Conservation (phyloP, 1,140 invertebrate genomes). For the Nephila pilipes region DNA sequence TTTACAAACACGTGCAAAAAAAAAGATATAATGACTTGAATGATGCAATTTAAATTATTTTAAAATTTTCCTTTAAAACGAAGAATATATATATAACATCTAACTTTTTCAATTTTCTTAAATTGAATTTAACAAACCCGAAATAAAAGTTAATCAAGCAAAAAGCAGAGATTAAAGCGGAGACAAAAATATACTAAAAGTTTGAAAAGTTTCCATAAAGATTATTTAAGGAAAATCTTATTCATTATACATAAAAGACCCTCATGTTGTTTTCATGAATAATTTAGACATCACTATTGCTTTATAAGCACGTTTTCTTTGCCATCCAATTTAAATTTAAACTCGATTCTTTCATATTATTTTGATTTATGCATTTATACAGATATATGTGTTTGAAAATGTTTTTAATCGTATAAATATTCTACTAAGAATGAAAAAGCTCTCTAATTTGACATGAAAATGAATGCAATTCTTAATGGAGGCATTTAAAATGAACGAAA, state of each 20-base stretch:
- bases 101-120: too few species aligned
- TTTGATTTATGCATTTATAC: too few species aligned
- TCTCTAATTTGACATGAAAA: constrained; percentile 24
- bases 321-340: not conserved
- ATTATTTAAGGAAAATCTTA: not conserved
- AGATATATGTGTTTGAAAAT: not conserved
- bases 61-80: too few species aligned
- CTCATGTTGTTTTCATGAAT: not conserved
- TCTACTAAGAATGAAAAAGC: constrained; percentile 6
- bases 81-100: too few species aligned
- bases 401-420: not conserved
- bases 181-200: too few species aligned
- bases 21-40: too few species aligned
- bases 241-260: not conserved
- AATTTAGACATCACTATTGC: not conserved
- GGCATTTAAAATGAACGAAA: constrained; percentile 34
- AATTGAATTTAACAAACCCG: too few species aligned
- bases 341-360: not conserved
- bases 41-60: too few species aligned
- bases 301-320: not conserved
- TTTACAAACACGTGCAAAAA: too few species aligned
- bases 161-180: too few species aligned
- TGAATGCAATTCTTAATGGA: constrained; percentile 28
- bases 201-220: not conserved
- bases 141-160: too few species aligned